Base-by-base conservation (phyloP, 2,888 invertebrate genomes). In the Ornithoptera alexandrae region DNA sequence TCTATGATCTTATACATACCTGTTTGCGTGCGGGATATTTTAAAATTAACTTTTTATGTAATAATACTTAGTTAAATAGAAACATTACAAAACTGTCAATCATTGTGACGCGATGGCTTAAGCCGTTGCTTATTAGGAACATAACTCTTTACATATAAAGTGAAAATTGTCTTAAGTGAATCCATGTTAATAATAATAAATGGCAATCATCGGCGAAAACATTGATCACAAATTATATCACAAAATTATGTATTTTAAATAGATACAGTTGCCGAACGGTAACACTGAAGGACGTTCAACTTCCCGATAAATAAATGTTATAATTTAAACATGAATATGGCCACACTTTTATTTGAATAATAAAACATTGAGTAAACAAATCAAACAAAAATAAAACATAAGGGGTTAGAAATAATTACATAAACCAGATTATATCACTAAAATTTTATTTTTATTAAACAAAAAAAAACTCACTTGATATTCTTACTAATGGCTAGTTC, bases 221-320 rank as follows among this genome's bases (percentile, higher is more conserved):
- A 17, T 73, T 69, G 39, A 80, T 80, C 77, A 80, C 80, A 80
- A 77, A 77, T 71, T 42, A 76, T 78, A 80, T 80, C 80, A 80
- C 79, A 74, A 69, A 72, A 74, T 72, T 74, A 20, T 53, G 53
- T 58, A 62, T 62, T 65, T 46, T 20, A 65, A 58, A 69, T 58
- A 62, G 50, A 65, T 56, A 57, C 18, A 69, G 22, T 22, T 10
- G 15, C 12, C n/a, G 36, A 22, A 22, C 6, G 62, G 20, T 4
- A 46, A 63, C 6, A 53, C 53, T 36, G 63, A 4, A 53, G 18
- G 30, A 63, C 30, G 24, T 24, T 63, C 10, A 30, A 53, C 18
- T 56, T 20, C 6, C n/a, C 56, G 20, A 56, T 56, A 20, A 56
- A 56, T 56, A 20, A 20, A 56, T 8, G 17, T n/a, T 53, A 2